Evolutionary conservation across 23 tunicate species (phyloP).

Genomic region (Halocynthia roretzi): DNA sequence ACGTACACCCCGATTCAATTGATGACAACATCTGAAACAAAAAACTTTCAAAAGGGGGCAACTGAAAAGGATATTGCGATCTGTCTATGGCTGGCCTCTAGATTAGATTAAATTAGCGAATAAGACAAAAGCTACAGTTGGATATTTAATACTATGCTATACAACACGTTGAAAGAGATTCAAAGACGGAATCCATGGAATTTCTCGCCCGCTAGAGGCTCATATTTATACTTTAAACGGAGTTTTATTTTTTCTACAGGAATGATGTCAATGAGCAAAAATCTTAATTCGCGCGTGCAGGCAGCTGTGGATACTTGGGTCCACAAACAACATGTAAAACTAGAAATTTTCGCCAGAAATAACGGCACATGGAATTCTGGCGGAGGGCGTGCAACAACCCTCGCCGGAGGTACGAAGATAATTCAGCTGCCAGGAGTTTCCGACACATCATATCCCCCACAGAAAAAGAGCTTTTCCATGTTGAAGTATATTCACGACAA

Average conservation of each 20-base stretch:
- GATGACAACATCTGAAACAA: too few species aligned
- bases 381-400: background rate
- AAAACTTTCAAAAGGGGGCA: too few species aligned
- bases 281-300: constrained; percentile 8
- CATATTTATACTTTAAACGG: background rate
- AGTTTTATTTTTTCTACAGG: constrained; percentile 1
- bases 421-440: constrained; percentile 30
- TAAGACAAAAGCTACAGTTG: too few species aligned
- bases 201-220: background rate
- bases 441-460: constrained; percentile 33
- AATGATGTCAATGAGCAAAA: constrained; percentile 24
- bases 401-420: background rate
- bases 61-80: too few species aligned
- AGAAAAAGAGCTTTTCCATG: constrained; percentile 41
- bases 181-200: background rate
- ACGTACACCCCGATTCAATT: too few species aligned
- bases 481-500: constrained; percentile 33
- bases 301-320: constrained; percentile 27
- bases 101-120: too few species aligned
- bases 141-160: too few species aligned
- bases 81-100: too few species aligned
- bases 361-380: constrained; percentile 7
- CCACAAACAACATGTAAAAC: background rate
- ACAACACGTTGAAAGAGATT: background rate
- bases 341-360: constrained; percentile 22